A percentile compares a stretch with the other conserved stretches of the same genome.
These are phyloP conservation scores for Drosophila subobscura DNA, from an alignment of 1,140 invertebrate genomes.

Conservation along the genomic window DNA sequence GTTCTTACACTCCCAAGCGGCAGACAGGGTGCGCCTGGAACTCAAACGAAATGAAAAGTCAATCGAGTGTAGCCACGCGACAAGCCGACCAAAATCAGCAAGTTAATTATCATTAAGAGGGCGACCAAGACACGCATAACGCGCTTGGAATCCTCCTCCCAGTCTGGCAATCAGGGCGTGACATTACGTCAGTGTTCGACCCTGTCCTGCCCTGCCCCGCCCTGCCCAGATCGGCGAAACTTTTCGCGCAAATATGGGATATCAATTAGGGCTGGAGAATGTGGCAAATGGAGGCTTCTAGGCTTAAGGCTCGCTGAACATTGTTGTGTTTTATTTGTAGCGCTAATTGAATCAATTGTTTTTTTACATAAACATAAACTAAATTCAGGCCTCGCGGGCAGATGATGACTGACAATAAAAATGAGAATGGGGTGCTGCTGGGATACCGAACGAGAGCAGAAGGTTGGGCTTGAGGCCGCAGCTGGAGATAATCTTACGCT, in stretches of 20 bases:
- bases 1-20: slow-evolving; percentile 10
- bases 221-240: too few relatives aligned
- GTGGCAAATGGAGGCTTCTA: slow-evolving; percentile 5
- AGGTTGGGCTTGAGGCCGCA: neutral
- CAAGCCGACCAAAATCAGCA: slow-evolving; percentile 51
- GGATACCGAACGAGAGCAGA: neutral
- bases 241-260: slow-evolving; percentile 21
- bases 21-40: slow-evolving; percentile 12
- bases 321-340: slow-evolving; percentile 46
- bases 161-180: slow-evolving; percentile 60
- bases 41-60: slow-evolving; percentile 28
- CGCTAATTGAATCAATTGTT: slow-evolving; percentile 78
- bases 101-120: slow-evolving; percentile 62
- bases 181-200: slow-evolving; percentile 34
- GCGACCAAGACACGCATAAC: slow-evolving; percentile 48
- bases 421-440: slow-evolving; percentile 7
- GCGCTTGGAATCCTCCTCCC: slow-evolving; percentile 51
- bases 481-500: too few relatives aligned
- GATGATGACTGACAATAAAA: slow-evolving; percentile 54
- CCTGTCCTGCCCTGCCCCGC: too few relatives aligned
- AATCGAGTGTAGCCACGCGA: slow-evolving; percentile 73
- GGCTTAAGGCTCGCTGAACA: slow-evolving; percentile 14
- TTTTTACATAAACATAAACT: slow-evolving; percentile 45
- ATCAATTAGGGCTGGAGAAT: slow-evolving; percentile 29
- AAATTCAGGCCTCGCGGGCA: slow-evolving; percentile 38